These are phyloP conservation scores for Scaptodrosophila lebanonensis DNA, from an alignment of 1,140 invertebrate genomes.

Conservation along the genomic window DNA sequence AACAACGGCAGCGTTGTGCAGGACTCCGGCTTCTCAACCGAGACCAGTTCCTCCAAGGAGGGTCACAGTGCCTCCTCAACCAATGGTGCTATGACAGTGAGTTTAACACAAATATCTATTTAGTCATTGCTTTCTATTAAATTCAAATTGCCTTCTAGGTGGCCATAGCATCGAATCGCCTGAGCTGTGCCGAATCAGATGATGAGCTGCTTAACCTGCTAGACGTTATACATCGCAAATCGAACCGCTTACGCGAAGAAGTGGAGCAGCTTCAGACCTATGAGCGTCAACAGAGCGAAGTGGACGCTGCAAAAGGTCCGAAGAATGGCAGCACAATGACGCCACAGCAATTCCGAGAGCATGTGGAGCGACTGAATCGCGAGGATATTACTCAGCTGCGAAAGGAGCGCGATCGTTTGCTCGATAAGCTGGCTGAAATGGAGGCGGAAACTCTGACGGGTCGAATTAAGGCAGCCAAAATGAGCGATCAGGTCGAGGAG, in stretches of 20 bases:
- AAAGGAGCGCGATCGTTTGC: constrained; percentile 83
- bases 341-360: constrained; percentile 65
- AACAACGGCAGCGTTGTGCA: constrained; percentile 83
- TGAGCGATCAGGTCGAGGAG: constrained; percentile 80
- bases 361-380: constrained; percentile 70
- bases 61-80: constrained; percentile 80
- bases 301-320: constrained; percentile 6
- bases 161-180: constrained; percentile 66
- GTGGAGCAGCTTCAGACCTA: constrained; percentile 79
- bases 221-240: constrained; percentile 90
- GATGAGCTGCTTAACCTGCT: constrained; percentile 91
- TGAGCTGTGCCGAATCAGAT: constrained; percentile 80
- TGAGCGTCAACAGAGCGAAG: constrained; percentile 38
- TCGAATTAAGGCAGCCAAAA: constrained; percentile 81
- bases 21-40: constrained; percentile 90
- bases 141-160: constrained; percentile 26
- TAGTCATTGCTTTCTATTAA: not conserved
- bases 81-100: constrained; percentile 74
- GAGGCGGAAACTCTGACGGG: constrained; percentile 84
- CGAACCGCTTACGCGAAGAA: constrained; percentile 85
- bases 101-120: not conserved
- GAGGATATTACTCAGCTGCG: constrained; percentile 80
- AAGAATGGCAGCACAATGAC: constrained; percentile 48
- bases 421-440: constrained; percentile 84
- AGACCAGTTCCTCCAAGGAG: constrained; percentile 87